Conservation (phyloP, 2,888 invertebrate species). For the Rhingia campestris region DNA sequence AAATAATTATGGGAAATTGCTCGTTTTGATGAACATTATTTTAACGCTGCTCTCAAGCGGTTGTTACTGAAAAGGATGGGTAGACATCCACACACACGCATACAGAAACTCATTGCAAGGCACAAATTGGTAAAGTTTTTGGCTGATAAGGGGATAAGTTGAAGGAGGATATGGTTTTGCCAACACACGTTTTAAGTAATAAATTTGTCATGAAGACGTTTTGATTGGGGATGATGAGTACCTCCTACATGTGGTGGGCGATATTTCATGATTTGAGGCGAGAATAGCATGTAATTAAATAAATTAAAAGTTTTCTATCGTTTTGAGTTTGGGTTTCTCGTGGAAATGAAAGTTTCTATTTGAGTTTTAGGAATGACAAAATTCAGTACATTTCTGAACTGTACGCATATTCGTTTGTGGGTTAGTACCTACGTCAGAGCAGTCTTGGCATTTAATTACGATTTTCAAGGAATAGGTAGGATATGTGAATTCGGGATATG, state of each 20-base stretch:
- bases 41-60: not conserved
- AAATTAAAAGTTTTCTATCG: slow-evolving; percentile 4
- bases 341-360: not conserved
- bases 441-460: too few species aligned
- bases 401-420: too few species aligned
- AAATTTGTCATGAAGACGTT: not conserved
- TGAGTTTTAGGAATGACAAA: not conserved
- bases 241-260: not conserved
- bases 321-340: not conserved
- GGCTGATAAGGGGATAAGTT: not conserved
- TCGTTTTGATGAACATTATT: slow-evolving; percentile 4
- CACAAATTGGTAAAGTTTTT: slow-evolving; percentile 2
- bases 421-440: too few species aligned
- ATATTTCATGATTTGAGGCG: not conserved
- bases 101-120: not conserved
- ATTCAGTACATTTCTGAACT: too few species aligned
- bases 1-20: slow-evolving; percentile 15
- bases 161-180: not conserved
- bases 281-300: not conserved
- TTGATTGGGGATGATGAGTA: not conserved
- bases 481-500: too few species aligned
- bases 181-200: not conserved
- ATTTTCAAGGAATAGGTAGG: too few species aligned
- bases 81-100: not conserved
- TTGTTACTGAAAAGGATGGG: not conserved